Base-by-base conservation (phyloP, 2,113 vertebrate species). In the Cyanoramphus novaezelandiae region DNA sequence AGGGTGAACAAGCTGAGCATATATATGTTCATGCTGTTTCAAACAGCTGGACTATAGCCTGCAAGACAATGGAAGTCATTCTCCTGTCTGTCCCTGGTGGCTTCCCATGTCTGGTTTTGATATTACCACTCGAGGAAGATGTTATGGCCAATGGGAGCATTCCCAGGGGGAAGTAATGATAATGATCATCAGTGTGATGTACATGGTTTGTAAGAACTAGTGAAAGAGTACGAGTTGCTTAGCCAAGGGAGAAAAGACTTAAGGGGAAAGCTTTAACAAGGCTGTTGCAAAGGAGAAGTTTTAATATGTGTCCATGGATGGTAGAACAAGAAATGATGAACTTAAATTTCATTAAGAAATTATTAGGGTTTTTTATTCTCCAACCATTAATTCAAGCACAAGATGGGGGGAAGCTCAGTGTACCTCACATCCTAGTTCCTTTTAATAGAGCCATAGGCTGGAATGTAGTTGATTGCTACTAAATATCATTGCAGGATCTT, bases 161-260 rank as follows among this genome's bases (percentile, higher is more conserved):
- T 89, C 29, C 15, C 55, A 79, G 28, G 17, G 10, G 44, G 44
- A 47, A 41, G 8, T 3, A 25, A 49, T 23, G 33, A 10, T 17
- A 33, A 46, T 3, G 35, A 44, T 44, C 2, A 1, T 19, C 41
- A 37, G 16, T 1, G 41, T 41, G 69, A 67, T 0, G 1, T 21
- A 41, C 10, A 2, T 2, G 3, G 12, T 44, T 37, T 91, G n/a
- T 49, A 44, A 57, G 72, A 75, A 31, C 2, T 5, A 31, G 29
- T 70, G 46, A 33, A 87, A 33, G 23, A 71, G 25, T 23, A 72
- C 35, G 63, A 77, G 15, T 3, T 46, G 9, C 55, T 74, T 15
- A 74, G 44, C 3, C 33, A 86, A 82, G 62, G 53, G 46, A 80
- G 15, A 46, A 33, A 76, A 60, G 10, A 24, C 21, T n/a, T 37